phyloP scores from a whole-genome alignment of 1,140 invertebrate genomes.

The Pemphigus obesinymphae region DNA sequence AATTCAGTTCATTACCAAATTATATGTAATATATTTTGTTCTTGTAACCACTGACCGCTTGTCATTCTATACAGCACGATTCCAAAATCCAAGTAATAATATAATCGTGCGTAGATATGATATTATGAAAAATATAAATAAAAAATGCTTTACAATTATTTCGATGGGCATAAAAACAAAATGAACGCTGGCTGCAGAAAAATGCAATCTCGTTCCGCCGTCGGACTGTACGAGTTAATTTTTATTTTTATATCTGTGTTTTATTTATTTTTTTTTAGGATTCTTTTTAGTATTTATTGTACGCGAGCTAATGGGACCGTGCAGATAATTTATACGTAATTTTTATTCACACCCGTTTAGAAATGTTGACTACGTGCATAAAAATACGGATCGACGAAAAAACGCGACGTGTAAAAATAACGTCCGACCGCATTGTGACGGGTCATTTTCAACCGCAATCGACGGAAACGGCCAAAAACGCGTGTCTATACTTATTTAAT shows the following conservation, averaged over 20 bases:
- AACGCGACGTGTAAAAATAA: slow-evolving; percentile 10
- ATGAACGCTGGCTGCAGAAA: neutral
- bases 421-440: slow-evolving; percentile 5
- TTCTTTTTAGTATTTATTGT: neutral
- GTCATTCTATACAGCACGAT: no score
- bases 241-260: no score
- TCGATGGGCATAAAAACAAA: neutral
- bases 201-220: neutral
- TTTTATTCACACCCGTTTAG: neutral
- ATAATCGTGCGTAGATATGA: neutral
- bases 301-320: neutral
- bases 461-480: slow-evolving; percentile 27
- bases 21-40: no score
- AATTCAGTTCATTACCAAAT: no score
- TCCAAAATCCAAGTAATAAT: no score
- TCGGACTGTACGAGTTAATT: neutral
- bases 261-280: no score
- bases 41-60: no score
- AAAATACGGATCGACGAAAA: neutral
- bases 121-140: neutral
- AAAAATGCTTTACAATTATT: neutral
- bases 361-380: slow-evolving; percentile 8
- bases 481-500: no score
- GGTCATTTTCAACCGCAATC: slow-evolving; percentile 31
- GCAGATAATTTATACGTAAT: neutral